Conservation (phyloP, 2,113 vertebrate species). For the Syrrhaptes paradoxus region DNA sequence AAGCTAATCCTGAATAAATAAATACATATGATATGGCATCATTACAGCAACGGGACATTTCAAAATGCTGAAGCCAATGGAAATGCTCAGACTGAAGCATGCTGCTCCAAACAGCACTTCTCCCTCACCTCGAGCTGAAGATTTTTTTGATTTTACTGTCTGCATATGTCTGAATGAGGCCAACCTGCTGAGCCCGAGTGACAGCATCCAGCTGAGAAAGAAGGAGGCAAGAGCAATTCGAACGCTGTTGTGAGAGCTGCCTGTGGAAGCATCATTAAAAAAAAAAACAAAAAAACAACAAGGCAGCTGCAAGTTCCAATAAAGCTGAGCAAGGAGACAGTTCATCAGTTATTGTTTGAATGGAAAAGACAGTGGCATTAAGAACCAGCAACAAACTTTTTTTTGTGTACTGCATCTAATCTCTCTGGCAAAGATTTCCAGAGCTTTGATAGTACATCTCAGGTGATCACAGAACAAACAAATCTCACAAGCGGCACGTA, state of each 20-base stretch:
- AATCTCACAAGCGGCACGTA: not conserved
- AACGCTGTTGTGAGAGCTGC: not conserved
- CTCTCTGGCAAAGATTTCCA: not conserved
- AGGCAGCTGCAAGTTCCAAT: not conserved
- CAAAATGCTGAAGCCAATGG: not conserved
- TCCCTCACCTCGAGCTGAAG: not conserved
- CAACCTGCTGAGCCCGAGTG: constrained; percentile 1
- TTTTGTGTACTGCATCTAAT: not conserved
- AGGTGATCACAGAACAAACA: not conserved
- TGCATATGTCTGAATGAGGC: not conserved
- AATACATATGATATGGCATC: not conserved
- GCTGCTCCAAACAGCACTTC: not conserved
- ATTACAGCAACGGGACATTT: not conserved
- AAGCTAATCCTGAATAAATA: constrained; percentile 14
- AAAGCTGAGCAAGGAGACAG: rapidly evolving
- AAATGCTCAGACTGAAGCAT: not conserved
- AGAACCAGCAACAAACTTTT: not conserved
- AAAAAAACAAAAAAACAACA: not conserved
- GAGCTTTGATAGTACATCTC: not conserved
- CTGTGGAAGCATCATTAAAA: not conserved
- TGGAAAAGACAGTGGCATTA: not conserved
- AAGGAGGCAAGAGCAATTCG: not conserved
- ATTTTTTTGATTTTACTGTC: not conserved
- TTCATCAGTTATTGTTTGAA: not conserved
- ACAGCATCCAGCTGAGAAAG: not conserved